phyloP scores from a whole-genome alignment of 1,140 invertebrate species.

The Propsilocerus akamusi region DNA sequence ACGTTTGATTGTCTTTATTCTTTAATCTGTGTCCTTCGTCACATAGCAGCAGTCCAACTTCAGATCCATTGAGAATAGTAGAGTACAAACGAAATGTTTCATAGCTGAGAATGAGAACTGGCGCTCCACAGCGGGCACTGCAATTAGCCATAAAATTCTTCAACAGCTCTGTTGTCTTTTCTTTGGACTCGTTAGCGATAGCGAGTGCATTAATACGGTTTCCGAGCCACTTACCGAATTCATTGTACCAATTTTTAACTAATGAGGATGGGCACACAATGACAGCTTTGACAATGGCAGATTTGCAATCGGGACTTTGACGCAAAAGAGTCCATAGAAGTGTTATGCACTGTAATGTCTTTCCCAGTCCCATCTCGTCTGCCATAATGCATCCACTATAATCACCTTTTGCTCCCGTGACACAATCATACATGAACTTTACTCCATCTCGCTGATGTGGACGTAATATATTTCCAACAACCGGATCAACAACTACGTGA shows the following conservation, averaged over 20 bases:
- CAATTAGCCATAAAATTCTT: constrained; percentile 49
- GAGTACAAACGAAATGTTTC: constrained; percentile 95
- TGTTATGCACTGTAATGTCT: constrained; percentile 96
- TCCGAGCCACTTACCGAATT: constrained; percentile 92
- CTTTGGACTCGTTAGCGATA: constrained; percentile 82
- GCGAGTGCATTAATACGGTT: constrained; percentile 66
- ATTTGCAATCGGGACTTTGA: constrained; percentile 68
- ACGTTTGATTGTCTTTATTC: constrained; percentile 97
- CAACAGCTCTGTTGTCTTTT: constrained; percentile 71
- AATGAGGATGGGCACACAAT: constrained; percentile 94
- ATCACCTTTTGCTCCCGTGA: constrained; percentile 65
- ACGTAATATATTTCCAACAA: constrained; percentile 72
- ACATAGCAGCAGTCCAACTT: constrained; percentile 91
- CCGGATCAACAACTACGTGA: constrained; percentile 88
- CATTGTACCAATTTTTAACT: constrained; percentile 99
- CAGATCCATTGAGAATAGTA: constrained; percentile 67
- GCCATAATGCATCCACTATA: constrained; percentile 96
- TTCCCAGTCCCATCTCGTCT: constrained; percentile 94
- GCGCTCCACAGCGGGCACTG: constrained; percentile 50
- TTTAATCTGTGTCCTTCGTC: constrained; percentile 96
- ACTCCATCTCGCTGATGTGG: constrained; percentile 99
- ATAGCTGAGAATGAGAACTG: constrained; percentile 95
- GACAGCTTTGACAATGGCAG: constrained; percentile 77
- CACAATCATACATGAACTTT: constrained; percentile 99
- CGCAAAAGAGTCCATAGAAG: constrained; percentile 86